phyloP scores from a whole-genome alignment of 2,113 vertebrate genomes.

The Anguilla japonica region DNA sequence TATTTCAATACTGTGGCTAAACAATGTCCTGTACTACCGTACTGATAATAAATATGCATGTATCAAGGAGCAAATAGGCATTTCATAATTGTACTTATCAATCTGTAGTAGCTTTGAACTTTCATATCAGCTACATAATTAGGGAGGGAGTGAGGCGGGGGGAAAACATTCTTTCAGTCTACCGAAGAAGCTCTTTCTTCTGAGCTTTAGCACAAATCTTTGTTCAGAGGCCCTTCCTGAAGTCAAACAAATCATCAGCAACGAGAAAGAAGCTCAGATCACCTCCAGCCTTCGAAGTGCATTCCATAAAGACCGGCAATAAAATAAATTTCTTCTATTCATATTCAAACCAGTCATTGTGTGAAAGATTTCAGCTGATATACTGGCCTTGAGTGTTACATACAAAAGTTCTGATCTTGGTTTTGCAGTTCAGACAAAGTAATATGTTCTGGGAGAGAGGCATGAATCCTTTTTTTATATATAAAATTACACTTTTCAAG shows the following conservation, averaged over 20 bases:
- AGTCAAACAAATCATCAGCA: not conserved
- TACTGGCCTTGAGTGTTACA: not conserved
- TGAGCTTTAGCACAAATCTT: not conserved
- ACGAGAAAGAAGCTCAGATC: not conserved
- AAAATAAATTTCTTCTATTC: not conserved
- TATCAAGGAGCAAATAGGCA: no score
- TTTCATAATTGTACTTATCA: no score
- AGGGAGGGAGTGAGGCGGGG: no score
- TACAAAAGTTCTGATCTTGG: not conserved
- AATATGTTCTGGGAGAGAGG: not conserved
- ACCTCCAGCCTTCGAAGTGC: not conserved
- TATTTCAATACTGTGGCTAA: not conserved
- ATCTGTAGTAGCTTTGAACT: no score
- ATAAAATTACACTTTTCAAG: not conserved
- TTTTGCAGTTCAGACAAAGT: not conserved
- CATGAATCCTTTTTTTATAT: not conserved
- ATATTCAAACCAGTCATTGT: not conserved
- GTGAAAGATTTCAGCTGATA: not conserved
- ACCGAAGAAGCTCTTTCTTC: not conserved
- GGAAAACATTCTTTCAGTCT: no score
- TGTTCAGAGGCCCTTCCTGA: not conserved
- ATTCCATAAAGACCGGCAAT: not conserved
- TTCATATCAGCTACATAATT: no score
- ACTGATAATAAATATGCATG: no score
- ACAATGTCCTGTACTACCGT: no score